Conservation (phyloP, 1,140 invertebrate genomes). For the Neodiprion fabricii region DNA sequence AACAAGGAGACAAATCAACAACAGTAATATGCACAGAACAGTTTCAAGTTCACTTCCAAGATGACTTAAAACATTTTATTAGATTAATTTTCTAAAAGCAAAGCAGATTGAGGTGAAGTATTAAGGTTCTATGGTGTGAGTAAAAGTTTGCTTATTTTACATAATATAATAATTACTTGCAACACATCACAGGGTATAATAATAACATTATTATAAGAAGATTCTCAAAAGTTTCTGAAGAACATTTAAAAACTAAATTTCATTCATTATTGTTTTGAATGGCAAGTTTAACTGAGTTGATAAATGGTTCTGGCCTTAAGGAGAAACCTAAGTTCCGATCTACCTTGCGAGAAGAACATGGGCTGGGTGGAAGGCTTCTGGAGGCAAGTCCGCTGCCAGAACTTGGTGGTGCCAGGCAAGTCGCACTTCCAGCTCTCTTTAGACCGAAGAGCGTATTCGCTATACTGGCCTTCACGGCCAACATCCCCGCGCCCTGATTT, state of each 20-base stretch:
- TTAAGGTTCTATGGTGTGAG: too few species aligned
- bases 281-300: not conserved
- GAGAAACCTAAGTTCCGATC: constrained; percentile 27
- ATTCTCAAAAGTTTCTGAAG: too few species aligned
- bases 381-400: constrained; percentile 63
- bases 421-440: constrained; percentile 68
- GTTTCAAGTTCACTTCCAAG: too few species aligned
- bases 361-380: constrained; percentile 79
- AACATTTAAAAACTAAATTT: too few species aligned
- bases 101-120: not conserved
- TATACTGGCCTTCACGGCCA: constrained; percentile 62
- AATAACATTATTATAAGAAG: too few species aligned
- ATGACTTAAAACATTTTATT: too few species aligned
- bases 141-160: too few species aligned
- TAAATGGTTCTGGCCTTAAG: not conserved
- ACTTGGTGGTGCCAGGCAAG: constrained; percentile 66
- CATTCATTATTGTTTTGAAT: too few species aligned
- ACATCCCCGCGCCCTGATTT: constrained; percentile 60
- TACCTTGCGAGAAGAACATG: constrained; percentile 72
- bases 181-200: too few species aligned
- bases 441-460: constrained; percentile 63
- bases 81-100: not conserved
- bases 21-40: too few species aligned
- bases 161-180: too few species aligned
- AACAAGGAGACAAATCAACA: not conserved